Conservation (phyloP, 2,888 invertebrate genomes). For the Neoascia interrupta region DNA sequence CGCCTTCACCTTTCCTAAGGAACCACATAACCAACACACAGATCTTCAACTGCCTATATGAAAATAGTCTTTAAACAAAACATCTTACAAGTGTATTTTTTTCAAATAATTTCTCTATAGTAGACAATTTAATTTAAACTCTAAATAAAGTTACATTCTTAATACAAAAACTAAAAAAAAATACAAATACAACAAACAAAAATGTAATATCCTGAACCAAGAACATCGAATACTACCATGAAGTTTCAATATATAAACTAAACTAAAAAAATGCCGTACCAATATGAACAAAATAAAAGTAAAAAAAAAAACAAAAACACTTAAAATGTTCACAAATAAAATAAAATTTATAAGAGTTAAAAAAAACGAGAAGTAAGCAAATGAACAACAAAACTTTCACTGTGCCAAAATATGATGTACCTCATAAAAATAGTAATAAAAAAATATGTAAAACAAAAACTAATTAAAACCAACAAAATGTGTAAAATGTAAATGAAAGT, state of each 20-base stretch:
- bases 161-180: slow-evolving; percentile 1
- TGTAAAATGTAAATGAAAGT: slow-evolving; percentile 41
- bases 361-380: slow-evolving; percentile 78
- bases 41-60: slow-evolving; percentile 57
- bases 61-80: slow-evolving; percentile 30
- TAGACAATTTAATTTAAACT: slow-evolving; percentile 33
- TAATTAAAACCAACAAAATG: slow-evolving; percentile 45
- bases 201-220: slow-evolving; percentile 63
- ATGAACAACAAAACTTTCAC: slow-evolving; percentile 83
- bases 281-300: slow-evolving; percentile 58
- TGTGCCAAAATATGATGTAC: slow-evolving; percentile 90
- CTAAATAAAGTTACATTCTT: slow-evolving; percentile 31
- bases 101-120: slow-evolving; percentile 20
- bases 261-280: slow-evolving; percentile 70
- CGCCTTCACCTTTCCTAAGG: no score
- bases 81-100: no score
- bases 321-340: background rate
- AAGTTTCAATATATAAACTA: slow-evolving; percentile 67
- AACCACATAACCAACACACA: slow-evolving; percentile 6
- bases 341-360: slow-evolving; percentile 77
- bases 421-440: slow-evolving; percentile 81
- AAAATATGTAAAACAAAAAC: slow-evolving; percentile 20
- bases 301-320: slow-evolving; percentile 35
- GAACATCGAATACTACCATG: slow-evolving; percentile 67
- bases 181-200: slow-evolving; percentile 27